These are phyloP conservation scores for Phengaris alcon DNA, from an alignment of 2,888 invertebrate genomes.

Conservation along the genomic window DNA sequence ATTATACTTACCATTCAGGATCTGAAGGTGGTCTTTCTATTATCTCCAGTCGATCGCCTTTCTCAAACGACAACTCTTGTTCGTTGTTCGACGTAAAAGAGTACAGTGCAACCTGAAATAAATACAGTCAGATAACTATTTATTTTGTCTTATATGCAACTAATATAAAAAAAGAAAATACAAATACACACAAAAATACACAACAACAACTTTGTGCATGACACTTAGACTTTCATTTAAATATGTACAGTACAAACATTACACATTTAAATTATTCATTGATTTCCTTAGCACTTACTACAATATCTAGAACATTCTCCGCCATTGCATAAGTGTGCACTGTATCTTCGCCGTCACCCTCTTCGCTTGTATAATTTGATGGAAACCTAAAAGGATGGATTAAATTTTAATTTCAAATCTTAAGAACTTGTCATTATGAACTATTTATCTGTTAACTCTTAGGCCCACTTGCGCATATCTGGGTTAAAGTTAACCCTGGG, in stretches of 20 bases:
- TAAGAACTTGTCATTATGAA: too few relatives aligned
- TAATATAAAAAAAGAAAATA: not conserved
- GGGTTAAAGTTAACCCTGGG: too few relatives aligned
- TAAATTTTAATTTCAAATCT: too few relatives aligned
- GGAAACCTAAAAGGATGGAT: constrained; percentile 88
- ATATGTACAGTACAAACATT: not conserved
- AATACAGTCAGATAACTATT: not conserved
- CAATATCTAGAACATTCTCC: constrained; percentile 96
- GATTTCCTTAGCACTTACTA: constrained; percentile 72
- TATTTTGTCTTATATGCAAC: too few relatives aligned
- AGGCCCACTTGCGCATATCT: too few relatives aligned
- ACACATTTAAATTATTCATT: not conserved
- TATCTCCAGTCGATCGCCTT: constrained; percentile 97
- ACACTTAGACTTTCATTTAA: not conserved
- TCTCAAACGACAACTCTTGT: constrained; percentile 97
- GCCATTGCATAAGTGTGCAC: constrained; percentile 96
- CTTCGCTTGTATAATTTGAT: constrained; percentile 97
- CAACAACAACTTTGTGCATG: not conserved
- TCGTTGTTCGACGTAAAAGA: constrained; percentile 96
- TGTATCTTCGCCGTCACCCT: constrained; percentile 91
- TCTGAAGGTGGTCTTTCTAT: constrained; percentile 97
- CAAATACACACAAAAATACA: not conserved
- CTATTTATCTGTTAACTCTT: too few relatives aligned
- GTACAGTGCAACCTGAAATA: constrained; percentile 88
- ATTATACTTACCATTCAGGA: constrained; percentile 90